Conservation (phyloP, 1,140 invertebrate species). For the Gryllus bimaculatus region DNA sequence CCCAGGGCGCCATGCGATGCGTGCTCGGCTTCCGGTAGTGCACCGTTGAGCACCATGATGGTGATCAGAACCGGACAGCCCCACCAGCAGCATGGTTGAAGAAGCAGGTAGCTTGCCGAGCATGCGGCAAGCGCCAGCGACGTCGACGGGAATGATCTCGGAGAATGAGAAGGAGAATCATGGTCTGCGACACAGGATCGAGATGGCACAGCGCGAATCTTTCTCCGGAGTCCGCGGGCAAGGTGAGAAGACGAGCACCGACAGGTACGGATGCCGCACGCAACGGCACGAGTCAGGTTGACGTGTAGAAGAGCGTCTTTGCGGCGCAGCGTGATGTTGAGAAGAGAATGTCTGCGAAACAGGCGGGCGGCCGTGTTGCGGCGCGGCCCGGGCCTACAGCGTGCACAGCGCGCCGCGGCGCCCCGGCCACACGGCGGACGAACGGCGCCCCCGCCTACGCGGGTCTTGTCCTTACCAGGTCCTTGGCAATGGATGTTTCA, state of each 20-base stretch:
- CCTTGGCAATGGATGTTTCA: too few relatives aligned
- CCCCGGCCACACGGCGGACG: too few relatives aligned
- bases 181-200: conserved; percentile 96
- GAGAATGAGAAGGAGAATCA: conserved; percentile 98
- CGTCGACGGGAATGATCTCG: conserved; percentile 97
- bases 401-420: too few relatives aligned
- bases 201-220: conserved; percentile 97
- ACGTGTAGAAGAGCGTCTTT: conserved; percentile 95
- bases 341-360: conserved; percentile 86
- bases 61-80: conserved; percentile 93
- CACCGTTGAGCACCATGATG: conserved; percentile 95
- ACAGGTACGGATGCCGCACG: conserved; percentile 85
- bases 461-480: too few relatives aligned
- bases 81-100: conserved; percentile 98
- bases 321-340: conserved; percentile 88
- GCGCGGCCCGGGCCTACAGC: background rate
- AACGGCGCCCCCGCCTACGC: too few relatives aligned
- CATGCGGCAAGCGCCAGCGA: conserved; percentile 90
- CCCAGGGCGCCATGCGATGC: conserved; percentile 92
- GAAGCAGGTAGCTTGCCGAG: conserved; percentile 95
- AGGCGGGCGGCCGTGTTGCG: background rate
- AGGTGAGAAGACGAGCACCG: conserved; percentile 91
- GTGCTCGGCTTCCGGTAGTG: conserved; percentile 98
- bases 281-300: conserved; percentile 91
- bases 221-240: conserved; percentile 97